Conservation (phyloP, 2,888 invertebrate species). For the Arctia plantaginis region DNA sequence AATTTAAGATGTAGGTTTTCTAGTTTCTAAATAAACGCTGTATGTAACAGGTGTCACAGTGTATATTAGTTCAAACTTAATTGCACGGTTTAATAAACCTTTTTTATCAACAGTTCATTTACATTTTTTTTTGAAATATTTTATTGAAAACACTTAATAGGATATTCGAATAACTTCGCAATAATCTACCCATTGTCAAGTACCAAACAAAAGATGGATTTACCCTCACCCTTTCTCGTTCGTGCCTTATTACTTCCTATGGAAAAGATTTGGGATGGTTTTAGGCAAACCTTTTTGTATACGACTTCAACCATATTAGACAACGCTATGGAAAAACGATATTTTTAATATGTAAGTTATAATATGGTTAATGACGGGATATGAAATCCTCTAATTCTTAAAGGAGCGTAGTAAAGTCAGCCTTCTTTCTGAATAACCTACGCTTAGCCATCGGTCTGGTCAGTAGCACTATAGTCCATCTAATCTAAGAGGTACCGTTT, state of each 20-base stretch:
- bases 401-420: no score
- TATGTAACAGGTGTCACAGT: neutral
- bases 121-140: neutral
- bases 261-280: neutral
- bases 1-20: neutral
- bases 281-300: neutral
- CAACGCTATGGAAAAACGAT: neutral
- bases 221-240: neutral
- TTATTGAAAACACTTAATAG: neutral
- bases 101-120: neutral
- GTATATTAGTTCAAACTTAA: no score
- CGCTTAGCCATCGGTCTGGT: no score
- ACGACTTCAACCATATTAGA: neutral
- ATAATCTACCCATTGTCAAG: slow-evolving; percentile 1
- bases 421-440: no score
- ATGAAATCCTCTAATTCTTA: no score
- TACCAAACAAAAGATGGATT: slow-evolving; percentile 7
- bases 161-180: neutral
- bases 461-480: no score
- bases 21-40: neutral
- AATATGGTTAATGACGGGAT: no score
- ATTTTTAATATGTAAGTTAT: neutral
- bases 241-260: neutral
- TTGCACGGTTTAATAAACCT: neutral
- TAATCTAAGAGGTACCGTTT: no score